Percentiles rank a stretch among this genome's conserved stretches.
Conservation (phyloP, 2,888 invertebrate genomes). For the Mycalesis mineus region DNA sequence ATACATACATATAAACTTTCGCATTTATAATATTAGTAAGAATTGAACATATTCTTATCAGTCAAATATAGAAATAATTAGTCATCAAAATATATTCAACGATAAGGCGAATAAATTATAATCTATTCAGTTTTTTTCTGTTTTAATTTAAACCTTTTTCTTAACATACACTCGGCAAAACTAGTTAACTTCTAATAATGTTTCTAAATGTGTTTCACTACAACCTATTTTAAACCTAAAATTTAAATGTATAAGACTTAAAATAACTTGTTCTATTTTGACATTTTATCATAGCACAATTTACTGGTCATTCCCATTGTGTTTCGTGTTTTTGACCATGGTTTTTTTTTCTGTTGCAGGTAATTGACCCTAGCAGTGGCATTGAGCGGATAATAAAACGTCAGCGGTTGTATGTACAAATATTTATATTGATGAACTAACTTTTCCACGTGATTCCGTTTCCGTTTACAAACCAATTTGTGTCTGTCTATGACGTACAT, state of each 20-base stretch:
- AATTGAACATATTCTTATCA: background rate
- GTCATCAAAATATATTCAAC: background rate
- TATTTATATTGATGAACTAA: slow-evolving; percentile 15
- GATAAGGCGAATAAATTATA: background rate
- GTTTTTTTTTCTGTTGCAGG: slow-evolving; percentile 52
- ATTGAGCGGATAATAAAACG: slow-evolving; percentile 24
- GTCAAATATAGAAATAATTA: background rate
- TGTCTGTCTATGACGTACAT: too few species aligned
- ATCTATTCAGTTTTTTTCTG: background rate
- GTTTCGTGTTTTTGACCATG: slow-evolving; percentile 39
- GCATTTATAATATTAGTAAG: too few species aligned
- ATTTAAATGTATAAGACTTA: background rate
- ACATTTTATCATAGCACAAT: slow-evolving; percentile 3
- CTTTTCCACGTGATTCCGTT: background rate
- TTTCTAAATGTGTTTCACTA: background rate
- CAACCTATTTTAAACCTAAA: background rate
- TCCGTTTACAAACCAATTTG: background rate
- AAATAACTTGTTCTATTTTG: background rate
- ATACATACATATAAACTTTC: too few species aligned
- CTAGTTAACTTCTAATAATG: background rate
- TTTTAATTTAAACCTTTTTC: slow-evolving; percentile 17
- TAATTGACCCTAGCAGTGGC: slow-evolving; percentile 53
- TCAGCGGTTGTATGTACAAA: slow-evolving; percentile 14
- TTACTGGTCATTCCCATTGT: slow-evolving; percentile 35
- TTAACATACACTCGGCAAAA: slow-evolving; percentile 2